These are phyloP conservation scores for Acrobasis consociella DNA, from an alignment of 2,888 invertebrate species.

Conservation along the genomic window DNA sequence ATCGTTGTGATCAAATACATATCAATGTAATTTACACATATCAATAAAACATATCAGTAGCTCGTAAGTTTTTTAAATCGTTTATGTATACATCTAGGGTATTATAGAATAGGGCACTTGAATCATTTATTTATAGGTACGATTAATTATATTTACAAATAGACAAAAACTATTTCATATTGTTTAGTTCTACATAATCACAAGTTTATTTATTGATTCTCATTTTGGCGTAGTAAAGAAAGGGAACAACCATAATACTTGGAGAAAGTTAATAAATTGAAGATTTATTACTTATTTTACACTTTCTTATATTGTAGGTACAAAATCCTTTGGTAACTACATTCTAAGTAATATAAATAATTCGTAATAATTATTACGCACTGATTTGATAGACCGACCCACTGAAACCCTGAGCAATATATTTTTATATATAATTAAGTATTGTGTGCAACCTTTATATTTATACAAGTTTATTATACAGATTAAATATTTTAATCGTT, in stretches of 20 bases:
- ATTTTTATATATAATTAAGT: constrained; percentile 79
- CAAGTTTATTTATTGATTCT: constrained; percentile 4
- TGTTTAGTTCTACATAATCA: constrained; percentile 20
- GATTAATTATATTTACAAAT: constrained; percentile 27
- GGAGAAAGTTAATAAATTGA: constrained; percentile 15
- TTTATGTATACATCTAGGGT: constrained; percentile 77
- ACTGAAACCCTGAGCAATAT: constrained; percentile 80
- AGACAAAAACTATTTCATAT: constrained; percentile 11
- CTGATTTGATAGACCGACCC: constrained; percentile 78
- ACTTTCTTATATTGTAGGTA: constrained; percentile 32
- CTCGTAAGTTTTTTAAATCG: constrained; percentile 70
- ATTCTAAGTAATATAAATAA: constrained; percentile 39
- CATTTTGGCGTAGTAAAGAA: constrained; percentile 35
- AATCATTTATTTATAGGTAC: constrained; percentile 51
- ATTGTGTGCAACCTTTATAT: constrained; percentile 66
- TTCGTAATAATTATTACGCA: constrained; percentile 56
- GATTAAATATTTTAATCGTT: constrained; percentile 68
- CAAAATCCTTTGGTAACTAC: constrained; percentile 26
- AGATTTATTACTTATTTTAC: constrained; percentile 15
- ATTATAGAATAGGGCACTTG: constrained; percentile 54
- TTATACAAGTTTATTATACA: constrained; percentile 76
- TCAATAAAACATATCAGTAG: constrained; percentile 72
- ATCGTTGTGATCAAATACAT: constrained; percentile 70
- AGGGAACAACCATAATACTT: constrained; percentile 42
- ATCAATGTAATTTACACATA: constrained; percentile 62